phyloP scores from a whole-genome alignment of 2,797 vertebrate genomes.

The Micrastur ruficollis region DNA sequence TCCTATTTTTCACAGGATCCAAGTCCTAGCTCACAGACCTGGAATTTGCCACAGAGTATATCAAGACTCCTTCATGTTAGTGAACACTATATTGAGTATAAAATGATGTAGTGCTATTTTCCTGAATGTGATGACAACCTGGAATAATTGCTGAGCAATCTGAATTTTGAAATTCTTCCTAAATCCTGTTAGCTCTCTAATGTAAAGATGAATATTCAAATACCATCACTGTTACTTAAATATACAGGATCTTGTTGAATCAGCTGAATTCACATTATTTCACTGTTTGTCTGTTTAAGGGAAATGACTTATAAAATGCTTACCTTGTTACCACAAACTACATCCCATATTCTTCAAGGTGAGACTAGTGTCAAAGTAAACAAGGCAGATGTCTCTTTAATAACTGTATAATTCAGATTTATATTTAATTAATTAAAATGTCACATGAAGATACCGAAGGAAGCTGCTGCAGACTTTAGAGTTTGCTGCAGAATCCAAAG shows the following conservation, averaged over 20 bases:
- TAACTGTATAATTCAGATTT: constrained; percentile 7
- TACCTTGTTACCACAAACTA: not conserved
- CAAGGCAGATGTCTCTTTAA: constrained; percentile 23
- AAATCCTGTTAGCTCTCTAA: not conserved
- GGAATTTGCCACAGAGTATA: not conserved
- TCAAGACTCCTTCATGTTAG: not conserved
- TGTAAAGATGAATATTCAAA: constrained; percentile 4
- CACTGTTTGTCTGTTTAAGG: not conserved
- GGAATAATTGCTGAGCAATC: constrained; percentile 12
- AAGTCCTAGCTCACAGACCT: not conserved
- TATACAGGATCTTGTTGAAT: not conserved
- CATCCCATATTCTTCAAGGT: constrained; percentile 1
- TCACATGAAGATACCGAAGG: not conserved
- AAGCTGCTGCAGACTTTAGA: not conserved
- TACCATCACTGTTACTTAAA: not conserved
- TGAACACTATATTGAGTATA: not conserved
- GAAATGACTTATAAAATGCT: not conserved
- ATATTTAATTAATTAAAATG: constrained; percentile 49
- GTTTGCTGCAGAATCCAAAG: not conserved
- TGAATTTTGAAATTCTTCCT: constrained; percentile 20
- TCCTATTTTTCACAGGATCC: not conserved
- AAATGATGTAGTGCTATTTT: not conserved
- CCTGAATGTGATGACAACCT: not conserved
- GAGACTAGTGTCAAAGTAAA: constrained; percentile 12
- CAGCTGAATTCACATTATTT: constrained; percentile 2